Percentiles rank a stretch among this genome's conserved stretches.
These are phyloP conservation scores for Xiphophorus hellerii DNA, from an alignment of 2,113 vertebrate species.

Conservation along the genomic window DNA sequence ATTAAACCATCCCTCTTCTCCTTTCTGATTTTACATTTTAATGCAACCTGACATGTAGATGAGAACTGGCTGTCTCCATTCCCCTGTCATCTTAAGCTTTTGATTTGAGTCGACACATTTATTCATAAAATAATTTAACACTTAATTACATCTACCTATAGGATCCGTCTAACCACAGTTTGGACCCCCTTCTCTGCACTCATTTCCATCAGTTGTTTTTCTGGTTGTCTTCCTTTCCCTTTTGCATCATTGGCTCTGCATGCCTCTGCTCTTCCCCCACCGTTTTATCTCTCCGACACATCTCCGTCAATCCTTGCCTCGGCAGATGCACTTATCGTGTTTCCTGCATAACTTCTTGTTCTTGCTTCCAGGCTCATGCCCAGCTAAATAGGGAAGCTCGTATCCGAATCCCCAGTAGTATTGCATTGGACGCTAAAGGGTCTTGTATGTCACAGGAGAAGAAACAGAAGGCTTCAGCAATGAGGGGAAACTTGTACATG, in stretches of 20 bases:
- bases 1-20: conserved; percentile 1
- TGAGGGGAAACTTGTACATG: background rate
- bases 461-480: conserved; percentile 4
- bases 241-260: background rate
- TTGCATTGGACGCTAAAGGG: background rate
- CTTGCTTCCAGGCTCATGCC: conserved; percentile 6
- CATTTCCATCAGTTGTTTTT: background rate
- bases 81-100: conserved; percentile 12
- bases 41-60: conserved; percentile 35
- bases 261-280: background rate
- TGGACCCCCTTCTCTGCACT: background rate
- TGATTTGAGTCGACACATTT: conserved; percentile 47
- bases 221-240: background rate
- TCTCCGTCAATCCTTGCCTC: conserved; percentile 31
- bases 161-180: conserved; percentile 24
- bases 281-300: conserved; percentile 11
- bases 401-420: conserved; percentile 13
- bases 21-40: conserved; percentile 16
- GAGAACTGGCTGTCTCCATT: conserved; percentile 34
- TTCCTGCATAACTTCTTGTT: conserved; percentile 32
- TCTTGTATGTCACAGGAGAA: background rate
- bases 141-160: conserved; percentile 55
- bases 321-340: conserved; percentile 40
- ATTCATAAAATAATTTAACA: conserved; percentile 65
- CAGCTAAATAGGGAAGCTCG: conserved; percentile 12